Evolutionary conservation across 2,113 vertebrate genomes (phyloP), one percentile per base, ranked within the genome.

Genomic region (Motacilla alba): DNA sequence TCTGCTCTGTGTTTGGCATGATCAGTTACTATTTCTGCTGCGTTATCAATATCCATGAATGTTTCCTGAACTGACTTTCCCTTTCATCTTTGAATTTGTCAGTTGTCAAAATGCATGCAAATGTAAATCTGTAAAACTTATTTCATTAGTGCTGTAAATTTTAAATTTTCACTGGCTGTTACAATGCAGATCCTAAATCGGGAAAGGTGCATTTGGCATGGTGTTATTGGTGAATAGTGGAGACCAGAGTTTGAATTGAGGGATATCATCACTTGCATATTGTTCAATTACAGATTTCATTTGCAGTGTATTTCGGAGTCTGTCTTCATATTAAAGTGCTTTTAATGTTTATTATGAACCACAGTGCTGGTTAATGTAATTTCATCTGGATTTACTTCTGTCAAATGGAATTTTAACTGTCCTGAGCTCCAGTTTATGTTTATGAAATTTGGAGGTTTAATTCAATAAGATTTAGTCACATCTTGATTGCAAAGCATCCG

Each of bases 21-120:
- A 93, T 96, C 59, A 83, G 7, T 92, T 92, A 91, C 58, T 84
- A 28, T 87, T 94, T 28, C 49, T 96, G 43, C 64, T 79, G 31
- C 69, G 95, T 95, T 91, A 41, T 94, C 47, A 72, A 17, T 64
- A 82, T 79, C 47, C 4, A 0, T 60, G 24, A 78, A 41, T 70
- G 30, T 83, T 96, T 96, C 80, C 81, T 95, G 84, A 95, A 77
- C 41, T 85, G 55, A 64, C 63, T 93, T 77, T 75, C 31, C 75
- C 55, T 47, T 96, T 93, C 4, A 14, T 76, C 49, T 90, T 87
- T 90, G 14, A 69, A 47, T 92, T 93, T 15, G 20, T 78, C 55
- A 90, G 35, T 82, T 96, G 72, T 91, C 49, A 90, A 79, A 90
- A 79, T 43, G 21, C 14, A 7, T 83, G 44, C 47, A 70, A 94